A percentile compares a stretch with the other conserved stretches of the same genome.
Evolutionary conservation across 2,888 invertebrate genomes (phyloP).

Genomic region (Acanthosepion esculentum): DNA sequence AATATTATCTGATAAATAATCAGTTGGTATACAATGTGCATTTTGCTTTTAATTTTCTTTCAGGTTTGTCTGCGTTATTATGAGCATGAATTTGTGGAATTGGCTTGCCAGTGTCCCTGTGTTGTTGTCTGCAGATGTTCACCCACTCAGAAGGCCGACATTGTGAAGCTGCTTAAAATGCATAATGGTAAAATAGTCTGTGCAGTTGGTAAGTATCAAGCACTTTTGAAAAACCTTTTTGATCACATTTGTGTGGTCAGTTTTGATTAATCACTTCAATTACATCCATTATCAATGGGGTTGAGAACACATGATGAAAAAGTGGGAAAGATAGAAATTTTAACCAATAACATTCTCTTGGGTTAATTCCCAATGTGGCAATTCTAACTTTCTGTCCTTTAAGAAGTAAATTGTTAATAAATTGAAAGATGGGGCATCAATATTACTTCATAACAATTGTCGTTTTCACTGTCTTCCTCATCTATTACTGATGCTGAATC

Average conservation of each 20-base stretch:
- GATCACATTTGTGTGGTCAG: background rate
- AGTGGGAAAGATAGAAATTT: background rate
- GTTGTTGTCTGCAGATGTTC: conserved; percentile 86
- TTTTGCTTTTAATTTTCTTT: conserved; percentile 11
- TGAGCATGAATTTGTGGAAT: conserved; percentile 83
- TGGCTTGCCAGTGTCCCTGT: conserved; percentile 83
- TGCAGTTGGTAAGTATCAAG: conserved; percentile 70
- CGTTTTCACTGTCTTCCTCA: too few species aligned
- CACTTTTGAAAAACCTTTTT: background rate
- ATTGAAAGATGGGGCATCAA: too few species aligned
- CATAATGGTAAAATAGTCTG: conserved; percentile 79
- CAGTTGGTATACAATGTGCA: too few species aligned
- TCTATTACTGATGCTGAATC: too few species aligned
- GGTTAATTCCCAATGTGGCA: background rate
- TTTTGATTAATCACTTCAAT: background rate
- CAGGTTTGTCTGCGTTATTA: conserved; percentile 82
- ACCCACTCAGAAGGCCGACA: conserved; percentile 83
- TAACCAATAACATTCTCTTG: background rate
- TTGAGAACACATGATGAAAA: too few species aligned
- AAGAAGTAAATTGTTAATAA: background rate
- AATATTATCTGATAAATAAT: too few species aligned
- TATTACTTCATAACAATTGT: too few species aligned
- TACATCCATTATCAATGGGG: background rate
- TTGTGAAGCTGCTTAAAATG: conserved; percentile 81
- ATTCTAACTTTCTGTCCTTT: too few species aligned